phyloP scores from a whole-genome alignment of 2,113 vertebrate genomes.

The Probosciger aterrimus region DNA sequence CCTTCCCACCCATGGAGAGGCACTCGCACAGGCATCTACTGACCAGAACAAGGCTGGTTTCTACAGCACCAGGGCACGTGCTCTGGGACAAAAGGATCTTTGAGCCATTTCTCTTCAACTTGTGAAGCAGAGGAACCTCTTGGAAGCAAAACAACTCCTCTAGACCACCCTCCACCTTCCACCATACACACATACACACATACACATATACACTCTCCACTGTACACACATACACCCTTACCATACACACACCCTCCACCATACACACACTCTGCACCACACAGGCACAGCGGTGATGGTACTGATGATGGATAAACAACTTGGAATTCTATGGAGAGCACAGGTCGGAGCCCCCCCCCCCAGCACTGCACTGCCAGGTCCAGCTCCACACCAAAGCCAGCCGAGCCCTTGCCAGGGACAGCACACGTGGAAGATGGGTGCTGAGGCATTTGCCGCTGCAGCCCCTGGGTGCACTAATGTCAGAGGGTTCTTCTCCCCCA shows the following conservation, averaged over 20 bases:
- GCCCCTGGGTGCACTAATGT: not conserved
- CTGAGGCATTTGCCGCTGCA: not conserved
- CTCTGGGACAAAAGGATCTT: not conserved
- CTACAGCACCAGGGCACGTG: rapidly evolving
- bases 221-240: too few species aligned
- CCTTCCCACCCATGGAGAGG: not conserved
- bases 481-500: not conserved
- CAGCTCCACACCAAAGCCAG: not conserved
- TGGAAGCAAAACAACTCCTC: not conserved
- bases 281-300: not conserved
- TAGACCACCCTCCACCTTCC: not conserved
- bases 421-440: not conserved
- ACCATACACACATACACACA: too few species aligned
- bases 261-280: not conserved
- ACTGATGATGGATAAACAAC: not conserved
- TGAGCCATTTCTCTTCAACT: not conserved
- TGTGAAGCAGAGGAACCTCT: not conserved
- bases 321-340: not conserved
- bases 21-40: not conserved
- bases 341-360: not conserved
- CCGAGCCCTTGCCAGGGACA: too few species aligned
- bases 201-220: rapidly evolving
- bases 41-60: not conserved
- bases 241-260: too few species aligned
- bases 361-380: not conserved